Conservation (phyloP, 2,888 invertebrate species). For the Norana najaformis region DNA sequence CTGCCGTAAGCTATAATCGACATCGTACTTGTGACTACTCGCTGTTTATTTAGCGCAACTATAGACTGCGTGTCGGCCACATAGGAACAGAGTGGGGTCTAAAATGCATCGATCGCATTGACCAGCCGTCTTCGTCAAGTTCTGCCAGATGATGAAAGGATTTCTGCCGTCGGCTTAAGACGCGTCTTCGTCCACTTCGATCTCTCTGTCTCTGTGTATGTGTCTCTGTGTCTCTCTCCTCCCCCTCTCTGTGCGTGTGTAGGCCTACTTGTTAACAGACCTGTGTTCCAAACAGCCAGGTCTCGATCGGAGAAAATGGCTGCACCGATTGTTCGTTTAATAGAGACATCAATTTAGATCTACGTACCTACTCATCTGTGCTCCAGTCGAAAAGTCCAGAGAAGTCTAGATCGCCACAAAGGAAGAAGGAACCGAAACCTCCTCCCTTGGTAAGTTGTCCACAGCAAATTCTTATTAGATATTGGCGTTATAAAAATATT, state of each 20-base stretch:
- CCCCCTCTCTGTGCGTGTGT: not conserved
- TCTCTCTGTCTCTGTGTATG: not conserved
- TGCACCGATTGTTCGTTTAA: not conserved
- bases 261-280: not conserved
- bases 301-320: not conserved
- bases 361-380: not conserved
- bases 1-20: not conserved
- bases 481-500: not conserved
- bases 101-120: not conserved
- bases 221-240: not conserved
- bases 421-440: not conserved
- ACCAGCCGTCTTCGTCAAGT: not conserved
- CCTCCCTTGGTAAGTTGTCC: not conserved
- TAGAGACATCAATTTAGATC: not conserved
- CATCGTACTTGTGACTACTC: not conserved
- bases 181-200: not conserved
- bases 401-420: not conserved
- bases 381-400: not conserved
- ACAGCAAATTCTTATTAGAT: not conserved
- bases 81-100: not conserved
- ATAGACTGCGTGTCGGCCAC: no score
- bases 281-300: no score
- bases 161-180: constrained; percentile 5
- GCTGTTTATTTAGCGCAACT: constrained; percentile 7
- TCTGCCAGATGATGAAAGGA: not conserved